phyloP scores from a whole-genome alignment of 2,888 invertebrate species.

The Bruchidius siliquastri region DNA sequence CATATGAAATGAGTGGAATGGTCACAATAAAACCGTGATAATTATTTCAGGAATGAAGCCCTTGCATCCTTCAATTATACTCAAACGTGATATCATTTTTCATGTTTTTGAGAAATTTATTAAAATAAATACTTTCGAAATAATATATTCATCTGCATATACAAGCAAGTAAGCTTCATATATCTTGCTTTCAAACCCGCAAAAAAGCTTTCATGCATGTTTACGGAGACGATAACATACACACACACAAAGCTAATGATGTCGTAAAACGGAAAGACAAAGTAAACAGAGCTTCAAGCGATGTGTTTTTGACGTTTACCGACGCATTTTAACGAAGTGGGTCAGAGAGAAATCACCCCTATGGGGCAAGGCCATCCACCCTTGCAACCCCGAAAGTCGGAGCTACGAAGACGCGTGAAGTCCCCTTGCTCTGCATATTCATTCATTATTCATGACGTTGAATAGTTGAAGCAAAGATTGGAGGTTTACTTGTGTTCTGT shows the following conservation, averaged over 20 bases:
- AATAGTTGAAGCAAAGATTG: background rate
- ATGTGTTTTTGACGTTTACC: background rate
- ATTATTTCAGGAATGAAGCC: too few relatives aligned
- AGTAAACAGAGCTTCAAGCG: background rate
- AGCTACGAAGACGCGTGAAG: background rate
- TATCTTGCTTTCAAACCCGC: background rate
- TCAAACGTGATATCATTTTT: too few relatives aligned
- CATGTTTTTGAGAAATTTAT: too few relatives aligned
- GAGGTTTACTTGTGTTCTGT: background rate
- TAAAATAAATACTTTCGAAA: too few relatives aligned
- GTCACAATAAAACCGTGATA: too few relatives aligned
- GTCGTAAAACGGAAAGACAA: background rate
- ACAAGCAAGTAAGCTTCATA: too few relatives aligned
- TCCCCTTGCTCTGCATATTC: background rate
- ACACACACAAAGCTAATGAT: background rate
- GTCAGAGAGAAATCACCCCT: background rate
- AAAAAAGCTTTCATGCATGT: background rate
- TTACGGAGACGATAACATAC: background rate
- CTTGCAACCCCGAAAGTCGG: background rate
- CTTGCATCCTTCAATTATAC: too few relatives aligned
- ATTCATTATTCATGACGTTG: background rate
- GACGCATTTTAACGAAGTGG: background rate
- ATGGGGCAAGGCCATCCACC: background rate
- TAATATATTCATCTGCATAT: too few relatives aligned
- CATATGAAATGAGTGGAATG: too few relatives aligned